Percentiles rank a stretch among this genome's conserved stretches.
Conservation (phyloP, 2,113 vertebrate species). For the Colossoma macropomum region DNA sequence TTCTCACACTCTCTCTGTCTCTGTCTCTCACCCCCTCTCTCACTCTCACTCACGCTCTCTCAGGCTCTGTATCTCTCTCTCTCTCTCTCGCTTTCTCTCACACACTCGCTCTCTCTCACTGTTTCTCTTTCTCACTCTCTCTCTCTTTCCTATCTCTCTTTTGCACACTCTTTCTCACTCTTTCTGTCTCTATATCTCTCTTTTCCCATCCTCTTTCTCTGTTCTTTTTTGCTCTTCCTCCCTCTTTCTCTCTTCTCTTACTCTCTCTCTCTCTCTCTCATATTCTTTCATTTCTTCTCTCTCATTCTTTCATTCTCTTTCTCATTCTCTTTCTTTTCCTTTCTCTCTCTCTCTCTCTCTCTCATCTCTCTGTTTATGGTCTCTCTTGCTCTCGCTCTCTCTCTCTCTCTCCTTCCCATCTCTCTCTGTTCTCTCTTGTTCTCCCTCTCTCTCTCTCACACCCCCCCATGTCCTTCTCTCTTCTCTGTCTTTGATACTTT, state of each 20-base stretch:
- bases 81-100: background rate
- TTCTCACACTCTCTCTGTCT: background rate
- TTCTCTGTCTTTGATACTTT: too few species aligned
- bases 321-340: too few species aligned
- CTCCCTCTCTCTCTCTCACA: too few species aligned
- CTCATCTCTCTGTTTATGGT: background rate
- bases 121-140: too few species aligned
- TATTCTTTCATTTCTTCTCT: too few species aligned
- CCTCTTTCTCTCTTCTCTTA: too few species aligned
- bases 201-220: too few species aligned
- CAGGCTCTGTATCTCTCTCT: background rate
- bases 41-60: background rate
- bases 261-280: too few species aligned
- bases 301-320: too few species aligned
- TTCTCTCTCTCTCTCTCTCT: background rate
- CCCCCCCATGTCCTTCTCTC: too few species aligned
- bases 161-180: too few species aligned
- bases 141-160: background rate
- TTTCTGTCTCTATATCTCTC: background rate
- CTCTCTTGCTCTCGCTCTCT: background rate
- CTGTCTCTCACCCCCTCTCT: background rate
- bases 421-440: background rate
- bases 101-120: background rate
- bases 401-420: background rate
- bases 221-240: background rate